These are phyloP conservation scores for Oxyteleia sp. DNA, from an alignment of 2,888 invertebrate genomes.

Conservation along the genomic window DNA sequence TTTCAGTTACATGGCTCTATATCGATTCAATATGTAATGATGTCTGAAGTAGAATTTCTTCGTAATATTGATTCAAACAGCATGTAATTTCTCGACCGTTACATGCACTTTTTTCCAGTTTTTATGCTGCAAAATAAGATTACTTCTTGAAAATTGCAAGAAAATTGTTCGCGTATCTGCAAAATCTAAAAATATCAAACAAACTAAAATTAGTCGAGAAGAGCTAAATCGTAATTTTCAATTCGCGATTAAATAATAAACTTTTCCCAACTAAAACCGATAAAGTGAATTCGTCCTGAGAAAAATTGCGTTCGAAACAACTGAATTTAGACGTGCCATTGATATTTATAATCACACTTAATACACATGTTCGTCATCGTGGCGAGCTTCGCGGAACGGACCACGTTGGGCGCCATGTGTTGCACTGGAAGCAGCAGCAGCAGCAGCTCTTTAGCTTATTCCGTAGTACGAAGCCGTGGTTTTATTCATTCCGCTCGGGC, in stretches of 20 bases:
- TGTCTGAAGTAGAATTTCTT: slow-evolving; percentile 6
- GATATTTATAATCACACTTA: slow-evolving; percentile 47
- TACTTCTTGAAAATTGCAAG: too few relatives aligned
- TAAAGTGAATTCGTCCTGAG: neutral
- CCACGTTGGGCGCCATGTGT: slow-evolving; percentile 51
- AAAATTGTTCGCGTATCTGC: too few relatives aligned
- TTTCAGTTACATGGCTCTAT: slow-evolving; percentile 10
- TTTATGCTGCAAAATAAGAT: too few relatives aligned
- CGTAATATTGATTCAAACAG: slow-evolving; percentile 18
- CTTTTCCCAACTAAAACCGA: neutral
- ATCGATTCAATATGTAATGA: slow-evolving; percentile 26
- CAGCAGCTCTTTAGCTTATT: slow-evolving; percentile 28
- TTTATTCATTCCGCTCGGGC: slow-evolving; percentile 55
- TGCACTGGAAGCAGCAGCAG: slow-evolving; percentile 26
- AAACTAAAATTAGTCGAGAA: too few relatives aligned
- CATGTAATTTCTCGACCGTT: neutral
- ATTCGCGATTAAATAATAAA: too few relatives aligned
- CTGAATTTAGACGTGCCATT: slow-evolving; percentile 17
- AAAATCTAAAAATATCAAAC: too few relatives aligned
- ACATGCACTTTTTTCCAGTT: neutral
- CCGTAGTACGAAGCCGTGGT: neutral
- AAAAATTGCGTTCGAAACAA: neutral
- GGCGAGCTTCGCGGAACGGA: slow-evolving; percentile 36
- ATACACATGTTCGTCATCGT: slow-evolving; percentile 46
- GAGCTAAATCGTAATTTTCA: too few relatives aligned